Evolutionary conservation across 2,797 vertebrate genomes (phyloP).

Genomic region (Enteromius radiatus): DNA sequence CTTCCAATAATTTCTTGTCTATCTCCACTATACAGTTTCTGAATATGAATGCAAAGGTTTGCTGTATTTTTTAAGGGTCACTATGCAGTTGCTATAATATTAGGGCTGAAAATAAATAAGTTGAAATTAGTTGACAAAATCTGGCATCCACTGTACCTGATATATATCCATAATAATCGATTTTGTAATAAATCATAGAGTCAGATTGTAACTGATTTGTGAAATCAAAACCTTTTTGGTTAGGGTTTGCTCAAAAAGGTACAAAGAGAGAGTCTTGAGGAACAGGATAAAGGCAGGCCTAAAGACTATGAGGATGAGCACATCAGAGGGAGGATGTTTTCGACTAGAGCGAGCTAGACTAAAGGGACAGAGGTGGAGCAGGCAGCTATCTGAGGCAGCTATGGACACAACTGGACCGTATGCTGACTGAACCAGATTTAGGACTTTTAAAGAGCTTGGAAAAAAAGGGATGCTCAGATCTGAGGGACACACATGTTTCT

Average conservation of each 20-base stretch:
- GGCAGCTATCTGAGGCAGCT: background rate
- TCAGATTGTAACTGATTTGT: background rate
- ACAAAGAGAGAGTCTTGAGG: conserved; percentile 23
- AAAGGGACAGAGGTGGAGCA: background rate
- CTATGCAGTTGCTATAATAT: background rate
- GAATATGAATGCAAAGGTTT: background rate
- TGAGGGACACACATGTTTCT: conserved; percentile 5
- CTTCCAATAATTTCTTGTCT: background rate
- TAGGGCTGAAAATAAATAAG: background rate
- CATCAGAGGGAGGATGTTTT: background rate
- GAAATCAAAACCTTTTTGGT: background rate
- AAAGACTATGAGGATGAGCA: background rate
- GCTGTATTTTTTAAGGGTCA: background rate
- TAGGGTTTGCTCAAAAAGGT: background rate
- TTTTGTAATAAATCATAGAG: background rate
- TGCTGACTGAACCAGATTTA: background rate
- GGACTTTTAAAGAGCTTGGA: background rate
- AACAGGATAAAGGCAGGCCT: background rate
- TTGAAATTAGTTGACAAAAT: no score
- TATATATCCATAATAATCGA: background rate
- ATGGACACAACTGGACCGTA: conserved; percentile 16
- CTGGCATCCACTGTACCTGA: background rate
- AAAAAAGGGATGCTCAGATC: background rate
- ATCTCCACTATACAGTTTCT: background rate
- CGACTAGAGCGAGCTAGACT: background rate